Evolutionary conservation across 2,113 vertebrate species (phyloP).

Genomic region (Tonatia bakeri): DNA sequence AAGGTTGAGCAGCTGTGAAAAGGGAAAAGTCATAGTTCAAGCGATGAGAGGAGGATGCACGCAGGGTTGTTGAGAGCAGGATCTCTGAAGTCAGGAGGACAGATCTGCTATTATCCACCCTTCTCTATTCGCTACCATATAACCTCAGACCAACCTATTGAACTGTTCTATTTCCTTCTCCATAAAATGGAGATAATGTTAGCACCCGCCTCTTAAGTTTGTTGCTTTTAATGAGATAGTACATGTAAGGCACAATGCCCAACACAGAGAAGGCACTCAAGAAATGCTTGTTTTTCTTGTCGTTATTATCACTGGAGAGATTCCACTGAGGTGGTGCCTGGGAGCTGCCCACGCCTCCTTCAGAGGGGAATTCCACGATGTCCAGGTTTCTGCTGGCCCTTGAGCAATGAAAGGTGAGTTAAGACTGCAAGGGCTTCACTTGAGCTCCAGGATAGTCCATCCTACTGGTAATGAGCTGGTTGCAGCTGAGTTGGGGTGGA

Average conservation of each 20-base stretch:
- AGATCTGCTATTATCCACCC: not conserved
- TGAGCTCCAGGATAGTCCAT: not conserved
- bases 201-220: not conserved
- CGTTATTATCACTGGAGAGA: not conserved
- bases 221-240: not conserved
- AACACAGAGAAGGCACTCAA: not conserved
- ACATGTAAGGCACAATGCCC: not conserved
- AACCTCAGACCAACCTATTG: not conserved
- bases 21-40: not conserved
- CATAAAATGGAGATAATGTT: not conserved
- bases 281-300: not conserved
- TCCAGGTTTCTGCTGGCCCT: not conserved
- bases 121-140: not conserved
- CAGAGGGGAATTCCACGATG: not conserved
- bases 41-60: not conserved
- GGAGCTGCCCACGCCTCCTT: not conserved
- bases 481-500: not conserved
- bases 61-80: not conserved
- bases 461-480: not conserved
- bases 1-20: not conserved
- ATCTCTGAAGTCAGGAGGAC: not conserved
- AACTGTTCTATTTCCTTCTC: not conserved
- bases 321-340: not conserved
- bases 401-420: constrained; percentile 13
- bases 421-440: not conserved